Conservation (phyloP, 2,113 vertebrate genomes). For the Callopanchax toddi region DNA sequence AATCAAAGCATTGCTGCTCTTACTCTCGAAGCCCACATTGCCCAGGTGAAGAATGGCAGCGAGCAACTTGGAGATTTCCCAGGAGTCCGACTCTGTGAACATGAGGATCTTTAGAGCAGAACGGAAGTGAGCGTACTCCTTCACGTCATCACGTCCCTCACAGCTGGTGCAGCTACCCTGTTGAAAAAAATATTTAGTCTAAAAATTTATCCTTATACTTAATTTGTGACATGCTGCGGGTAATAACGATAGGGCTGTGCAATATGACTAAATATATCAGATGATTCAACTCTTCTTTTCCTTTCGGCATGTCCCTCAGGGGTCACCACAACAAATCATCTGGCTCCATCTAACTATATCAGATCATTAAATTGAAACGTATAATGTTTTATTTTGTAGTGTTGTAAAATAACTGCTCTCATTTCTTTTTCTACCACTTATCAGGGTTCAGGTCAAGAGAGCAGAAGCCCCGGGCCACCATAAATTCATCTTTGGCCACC, state of each 20-base stretch:
- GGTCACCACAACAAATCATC: no score
- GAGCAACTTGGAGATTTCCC: slow-evolving; percentile 91
- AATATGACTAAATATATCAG: no score
- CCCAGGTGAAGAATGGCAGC: slow-evolving; percentile 93
- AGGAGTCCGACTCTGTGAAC: slow-evolving; percentile 90
- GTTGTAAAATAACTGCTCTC: no score
- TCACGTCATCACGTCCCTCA: slow-evolving; percentile 84
- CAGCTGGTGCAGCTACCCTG: slow-evolving; percentile 91
- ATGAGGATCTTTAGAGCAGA: slow-evolving; percentile 95
- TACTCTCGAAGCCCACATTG: slow-evolving; percentile 87
- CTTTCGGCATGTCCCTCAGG: no score
- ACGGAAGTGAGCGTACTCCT: slow-evolving; percentile 89
- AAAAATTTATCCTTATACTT: not conserved
- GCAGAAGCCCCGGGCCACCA: no score
- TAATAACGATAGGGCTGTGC: not conserved
- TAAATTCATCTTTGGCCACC: no score
- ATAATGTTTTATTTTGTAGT: no score
- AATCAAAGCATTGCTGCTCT: not conserved
- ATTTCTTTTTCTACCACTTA: no score
- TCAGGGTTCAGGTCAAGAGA: no score
- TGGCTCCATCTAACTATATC: no score
- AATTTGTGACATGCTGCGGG: not conserved
- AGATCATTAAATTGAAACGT: no score
- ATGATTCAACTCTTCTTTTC: no score
- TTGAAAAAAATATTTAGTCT: not conserved